These are phyloP conservation scores for Acronicta psi DNA, from an alignment of 2,888 invertebrate genomes.

Conservation along the genomic window DNA sequence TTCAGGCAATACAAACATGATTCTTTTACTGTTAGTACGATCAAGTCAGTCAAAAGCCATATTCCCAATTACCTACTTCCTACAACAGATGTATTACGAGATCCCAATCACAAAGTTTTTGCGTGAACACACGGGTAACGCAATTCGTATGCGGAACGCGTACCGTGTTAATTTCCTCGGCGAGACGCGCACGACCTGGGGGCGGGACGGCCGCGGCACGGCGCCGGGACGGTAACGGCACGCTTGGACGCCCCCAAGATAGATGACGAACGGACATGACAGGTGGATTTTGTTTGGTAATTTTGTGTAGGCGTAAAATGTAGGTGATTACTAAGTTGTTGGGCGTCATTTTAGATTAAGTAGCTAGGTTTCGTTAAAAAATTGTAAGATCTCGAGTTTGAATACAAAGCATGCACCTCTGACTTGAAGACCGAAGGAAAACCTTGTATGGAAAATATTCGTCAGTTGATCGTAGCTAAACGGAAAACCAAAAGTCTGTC, in stretches of 20 bases:
- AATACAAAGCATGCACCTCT: too few species aligned
- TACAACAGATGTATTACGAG: conserved; percentile 33
- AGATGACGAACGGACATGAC: conserved; percentile 61
- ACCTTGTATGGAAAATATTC: too few species aligned
- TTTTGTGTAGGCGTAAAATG: conserved; percentile 22
- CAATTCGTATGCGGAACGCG: conserved; percentile 60
- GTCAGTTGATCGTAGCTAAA: too few species aligned
- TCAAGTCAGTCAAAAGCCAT: too few species aligned
- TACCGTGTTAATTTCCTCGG: conserved; percentile 66
- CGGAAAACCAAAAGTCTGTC: too few species aligned
- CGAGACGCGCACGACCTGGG: conserved; percentile 38
- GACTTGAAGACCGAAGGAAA: too few species aligned
- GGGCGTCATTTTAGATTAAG: too few species aligned
- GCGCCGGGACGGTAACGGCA: conserved; percentile 21
- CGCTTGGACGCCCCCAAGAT: conserved; percentile 68
- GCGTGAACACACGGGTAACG: conserved; percentile 33
- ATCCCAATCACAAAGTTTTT: conserved; percentile 49
- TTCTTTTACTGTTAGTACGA: too few species aligned
- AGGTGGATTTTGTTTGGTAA: conserved; percentile 50
- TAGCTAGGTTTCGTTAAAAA: too few species aligned
- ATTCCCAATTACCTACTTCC: conserved; percentile 8
- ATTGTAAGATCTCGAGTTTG: too few species aligned
- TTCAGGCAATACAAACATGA: too few species aligned
- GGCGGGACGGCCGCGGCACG: conserved; percentile 47
- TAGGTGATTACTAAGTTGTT: not conserved